Evolutionary conservation across 2,797 vertebrate species (phyloP), one percentile per base, ranked within the genome.

Genomic region (Cichlasoma orientale): DNA sequence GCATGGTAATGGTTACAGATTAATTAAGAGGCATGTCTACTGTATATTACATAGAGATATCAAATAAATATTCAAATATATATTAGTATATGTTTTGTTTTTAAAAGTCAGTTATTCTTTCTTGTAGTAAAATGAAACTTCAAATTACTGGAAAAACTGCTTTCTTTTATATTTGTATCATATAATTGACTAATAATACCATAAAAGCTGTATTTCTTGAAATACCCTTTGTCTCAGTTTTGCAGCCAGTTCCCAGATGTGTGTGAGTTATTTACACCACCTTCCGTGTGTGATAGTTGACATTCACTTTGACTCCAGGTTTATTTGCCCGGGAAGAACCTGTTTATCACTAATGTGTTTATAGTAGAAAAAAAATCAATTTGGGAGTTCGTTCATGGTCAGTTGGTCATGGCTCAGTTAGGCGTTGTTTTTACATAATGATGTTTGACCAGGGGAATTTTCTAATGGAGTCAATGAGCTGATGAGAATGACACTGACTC

Each of bases 381-480:
- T 86, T 61, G 73, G 74, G 38, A 77, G 68, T 90, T 87, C 70
- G 83, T 80, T 83, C 86, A 78, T 75, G 81, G 89, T 91, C 90
- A 90, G 69, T 71, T 84, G 89, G 77, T 86, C 80, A 54, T 56
- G 78, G 79, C 77, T 85, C 70, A 78, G 85, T 75, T 58, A 33
- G 74, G 47, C 4, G 58, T 75, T 74, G 82, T 84, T 90, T 81
- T 77, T 76, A 27, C 73, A 86, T 90, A 76, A 88, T 85, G 72
- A 69, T 83, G 86, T 92, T 86, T 90, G 86, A 90, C 84, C 84
- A 47, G 50, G 71, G 82, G 82, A 85, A 83, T 83, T 82, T 83
- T 82, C 78, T 81, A 82, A 91, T 83, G 81, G 77, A 92, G 84
- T 89, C 84, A 88, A 87, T 92, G 91, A 92, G 84, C 89, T 90